Evolutionary conservation across 2,113 vertebrate genomes (phyloP).

Genomic region (Coracopsis vasa): DNA sequence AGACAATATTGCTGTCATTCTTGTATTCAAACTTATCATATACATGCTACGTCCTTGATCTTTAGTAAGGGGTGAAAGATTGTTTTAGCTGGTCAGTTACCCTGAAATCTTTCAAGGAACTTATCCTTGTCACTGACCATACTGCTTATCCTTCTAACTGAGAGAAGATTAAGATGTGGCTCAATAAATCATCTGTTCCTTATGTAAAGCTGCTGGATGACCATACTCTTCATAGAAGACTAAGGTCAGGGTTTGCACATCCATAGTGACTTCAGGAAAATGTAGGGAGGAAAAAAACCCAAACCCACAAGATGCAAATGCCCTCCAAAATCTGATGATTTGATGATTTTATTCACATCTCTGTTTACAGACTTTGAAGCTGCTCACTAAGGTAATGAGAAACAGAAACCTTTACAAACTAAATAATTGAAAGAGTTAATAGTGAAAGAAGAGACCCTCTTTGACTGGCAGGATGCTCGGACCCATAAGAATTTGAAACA

Average conservation of each 20-base stretch:
- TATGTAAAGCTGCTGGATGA: background rate
- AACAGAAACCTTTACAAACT: background rate
- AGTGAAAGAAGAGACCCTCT: background rate
- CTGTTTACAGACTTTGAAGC: background rate
- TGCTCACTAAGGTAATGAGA: background rate
- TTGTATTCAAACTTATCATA: background rate
- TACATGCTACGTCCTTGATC: background rate
- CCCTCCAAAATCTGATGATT: background rate
- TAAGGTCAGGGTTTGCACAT: background rate
- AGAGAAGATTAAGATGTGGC: background rate
- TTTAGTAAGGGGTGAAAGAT: background rate
- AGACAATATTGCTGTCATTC: background rate
- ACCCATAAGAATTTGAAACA: background rate
- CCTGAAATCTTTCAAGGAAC: background rate
- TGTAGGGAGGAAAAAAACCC: fast-evolving
- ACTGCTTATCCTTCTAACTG: background rate
- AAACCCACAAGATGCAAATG: background rate
- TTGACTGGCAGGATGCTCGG: background rate
- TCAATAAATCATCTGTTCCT: background rate
- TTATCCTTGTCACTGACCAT: background rate
- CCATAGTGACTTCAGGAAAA: background rate
- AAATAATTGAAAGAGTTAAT: background rate
- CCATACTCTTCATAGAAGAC: background rate
- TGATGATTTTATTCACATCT: background rate
- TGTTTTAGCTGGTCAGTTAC: background rate